A percentile compares a stretch with the other conserved stretches of the same genome.
Conservation (phyloP, 1,140 invertebrate genomes). For the Zaprionus inermis region DNA sequence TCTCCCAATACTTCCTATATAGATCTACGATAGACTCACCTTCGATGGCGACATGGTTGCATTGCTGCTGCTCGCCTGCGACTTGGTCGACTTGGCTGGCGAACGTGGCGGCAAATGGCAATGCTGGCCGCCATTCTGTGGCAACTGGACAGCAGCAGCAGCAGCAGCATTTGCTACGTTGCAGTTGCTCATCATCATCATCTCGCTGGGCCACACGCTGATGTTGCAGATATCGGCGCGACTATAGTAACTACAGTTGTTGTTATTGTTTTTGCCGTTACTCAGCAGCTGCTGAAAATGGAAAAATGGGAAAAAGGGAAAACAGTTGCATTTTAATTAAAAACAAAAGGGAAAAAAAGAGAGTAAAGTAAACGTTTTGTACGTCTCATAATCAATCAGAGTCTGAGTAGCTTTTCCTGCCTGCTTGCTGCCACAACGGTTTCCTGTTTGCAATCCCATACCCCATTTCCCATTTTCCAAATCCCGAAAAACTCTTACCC, state of each 20-base stretch:
- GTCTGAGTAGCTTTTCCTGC: conserved; percentile 25
- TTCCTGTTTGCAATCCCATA: conserved; percentile 1
- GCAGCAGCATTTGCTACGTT: neutral
- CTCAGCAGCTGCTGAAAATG: conserved; percentile 28
- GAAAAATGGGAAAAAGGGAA: conserved; percentile 17
- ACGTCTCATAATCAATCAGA: conserved; percentile 45
- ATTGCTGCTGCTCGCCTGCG: conserved; percentile 73
- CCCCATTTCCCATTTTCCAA: neutral
- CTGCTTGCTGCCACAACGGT: conserved; percentile 20
- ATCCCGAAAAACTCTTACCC: neutral
- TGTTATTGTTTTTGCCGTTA: conserved; percentile 32
- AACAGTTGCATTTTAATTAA: conserved; percentile 43
- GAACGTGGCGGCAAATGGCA: conserved; percentile 69
- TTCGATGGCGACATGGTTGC: conserved; percentile 75
- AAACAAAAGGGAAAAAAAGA: conserved; percentile 3
- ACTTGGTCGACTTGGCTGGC: conserved; percentile 67
- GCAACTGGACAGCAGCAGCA: neutral
- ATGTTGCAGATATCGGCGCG: conserved; percentile 77
- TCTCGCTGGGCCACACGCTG: conserved; percentile 58
- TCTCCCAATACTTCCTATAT: neutral
- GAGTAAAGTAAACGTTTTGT: conserved; percentile 26
- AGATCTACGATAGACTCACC: conserved; percentile 49
- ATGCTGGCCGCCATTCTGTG: conserved; percentile 38
- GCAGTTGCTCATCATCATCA: conserved; percentile 14
- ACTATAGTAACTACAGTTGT: conserved; percentile 57